Evolutionary conservation across 2,888 invertebrate genomes (phyloP).

Genomic region (Epiblema foenella): DNA sequence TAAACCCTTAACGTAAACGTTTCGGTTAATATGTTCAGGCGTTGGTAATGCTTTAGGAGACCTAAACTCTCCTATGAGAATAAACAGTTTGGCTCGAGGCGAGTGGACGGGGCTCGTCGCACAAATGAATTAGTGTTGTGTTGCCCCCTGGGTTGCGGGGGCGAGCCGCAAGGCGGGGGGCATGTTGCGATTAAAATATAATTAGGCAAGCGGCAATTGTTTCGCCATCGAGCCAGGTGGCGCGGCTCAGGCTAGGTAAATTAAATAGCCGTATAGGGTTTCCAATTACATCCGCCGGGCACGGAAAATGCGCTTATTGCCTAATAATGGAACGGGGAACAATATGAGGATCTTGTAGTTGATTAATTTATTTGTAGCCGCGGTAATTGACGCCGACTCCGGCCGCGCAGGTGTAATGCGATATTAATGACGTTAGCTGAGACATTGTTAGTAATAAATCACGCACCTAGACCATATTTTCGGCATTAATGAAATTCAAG

Average conservation of each 20-base stretch:
- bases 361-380: constrained; percentile 69
- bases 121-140: constrained; percentile 81
- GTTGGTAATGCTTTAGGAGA: constrained; percentile 80
- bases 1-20: constrained; percentile 81
- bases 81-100: constrained; percentile 73
- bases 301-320: constrained; percentile 75
- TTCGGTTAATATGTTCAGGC: constrained; percentile 81
- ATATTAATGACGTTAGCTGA: constrained; percentile 72
- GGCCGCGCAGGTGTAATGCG: constrained; percentile 66
- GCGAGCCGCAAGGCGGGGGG: constrained; percentile 58
- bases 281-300: constrained; percentile 75
- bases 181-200: constrained; percentile 83
- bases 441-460: constrained; percentile 77
- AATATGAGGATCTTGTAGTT: constrained; percentile 69
- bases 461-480: constrained; percentile 72
- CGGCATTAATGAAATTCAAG: constrained; percentile 80
- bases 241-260: constrained; percentile 75
- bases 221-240: constrained; percentile 83
- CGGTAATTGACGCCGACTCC: constrained; percentile 56
- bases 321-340: constrained; percentile 75
- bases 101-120: constrained; percentile 70
- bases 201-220: constrained; percentile 83
- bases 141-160: constrained; percentile 53
- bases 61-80: constrained; percentile 84
- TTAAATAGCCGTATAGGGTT: constrained; percentile 81